These are phyloP conservation scores for Dendrolimus houi DNA, from an alignment of 2,888 invertebrate genomes.

Conservation along the genomic window DNA sequence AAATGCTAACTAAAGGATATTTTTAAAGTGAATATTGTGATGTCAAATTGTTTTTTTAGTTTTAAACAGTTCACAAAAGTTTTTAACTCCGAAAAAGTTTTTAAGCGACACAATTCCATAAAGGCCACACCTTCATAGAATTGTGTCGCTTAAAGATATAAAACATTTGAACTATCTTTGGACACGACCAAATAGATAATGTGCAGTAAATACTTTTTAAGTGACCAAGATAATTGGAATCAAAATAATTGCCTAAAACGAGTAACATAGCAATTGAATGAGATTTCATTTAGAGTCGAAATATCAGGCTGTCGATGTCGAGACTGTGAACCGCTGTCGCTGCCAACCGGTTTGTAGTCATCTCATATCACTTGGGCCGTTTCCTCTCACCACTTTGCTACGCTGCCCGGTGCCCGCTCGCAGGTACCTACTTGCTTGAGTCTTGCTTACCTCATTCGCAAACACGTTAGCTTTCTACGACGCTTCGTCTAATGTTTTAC, in stretches of 20 bases:
- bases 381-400: constrained; percentile 14
- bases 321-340: constrained; percentile 32
- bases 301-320: constrained; percentile 29
- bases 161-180: no score
- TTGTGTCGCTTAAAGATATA: not conserved
- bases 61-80: not conserved
- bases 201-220: no score
- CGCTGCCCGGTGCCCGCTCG: constrained; percentile 8
- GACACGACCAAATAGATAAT: no score
- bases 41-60: no score
- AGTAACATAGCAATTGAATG: constrained; percentile 17
- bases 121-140: not conserved
- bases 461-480: constrained; percentile 54
- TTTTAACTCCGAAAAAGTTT: no score
- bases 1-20: no score
- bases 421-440: constrained; percentile 20
- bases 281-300: constrained; percentile 21
- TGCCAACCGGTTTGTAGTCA: constrained; percentile 58
- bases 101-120: no score
- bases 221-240: no score
- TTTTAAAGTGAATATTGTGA: no score
- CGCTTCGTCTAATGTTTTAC: constrained; percentile 10
- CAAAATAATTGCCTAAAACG: not conserved
- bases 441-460: constrained; percentile 46
- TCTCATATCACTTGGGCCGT: constrained; percentile 37